Evolutionary conservation across 2,797 vertebrate species (phyloP).

Genomic region (Brotula barbata): DNA sequence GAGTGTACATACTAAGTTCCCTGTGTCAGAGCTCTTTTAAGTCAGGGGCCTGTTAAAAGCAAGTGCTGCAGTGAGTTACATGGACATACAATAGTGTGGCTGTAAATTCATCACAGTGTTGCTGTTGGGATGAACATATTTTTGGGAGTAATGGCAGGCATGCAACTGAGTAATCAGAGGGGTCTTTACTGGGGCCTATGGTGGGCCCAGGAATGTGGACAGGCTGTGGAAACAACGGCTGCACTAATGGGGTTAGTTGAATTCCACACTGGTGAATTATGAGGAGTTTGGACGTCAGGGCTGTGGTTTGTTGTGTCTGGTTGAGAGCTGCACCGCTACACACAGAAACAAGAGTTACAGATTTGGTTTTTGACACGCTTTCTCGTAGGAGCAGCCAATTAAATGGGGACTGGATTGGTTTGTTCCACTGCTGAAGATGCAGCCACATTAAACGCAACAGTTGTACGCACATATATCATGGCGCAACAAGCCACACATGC

Average conservation of each 20-base stretch:
- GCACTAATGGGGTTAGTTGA: conserved; percentile 72
- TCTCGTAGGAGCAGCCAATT: conserved; percentile 82
- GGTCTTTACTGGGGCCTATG: conserved; percentile 80
- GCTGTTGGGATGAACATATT: conserved; percentile 66
- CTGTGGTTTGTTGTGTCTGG: conserved; percentile 92
- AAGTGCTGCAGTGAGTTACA: conserved; percentile 20
- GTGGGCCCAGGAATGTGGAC: conserved; percentile 71
- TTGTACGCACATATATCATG: conserved; percentile 52
- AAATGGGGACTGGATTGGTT: conserved; percentile 76
- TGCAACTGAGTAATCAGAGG: conserved; percentile 68
- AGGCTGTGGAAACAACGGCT: conserved; percentile 74
- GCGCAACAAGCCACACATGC: conserved; percentile 56
- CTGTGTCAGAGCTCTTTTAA: conserved; percentile 21
- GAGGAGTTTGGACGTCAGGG: conserved; percentile 75
- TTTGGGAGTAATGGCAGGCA: conserved; percentile 75
- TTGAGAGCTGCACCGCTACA: conserved; percentile 76
- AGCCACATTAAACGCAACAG: conserved; percentile 60
- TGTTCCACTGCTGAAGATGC: conserved; percentile 74
- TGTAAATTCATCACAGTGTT: conserved; percentile 46
- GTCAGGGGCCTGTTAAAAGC: conserved; percentile 21
- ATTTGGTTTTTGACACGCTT: conserved; percentile 80
- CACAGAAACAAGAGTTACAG: conserved; percentile 75
- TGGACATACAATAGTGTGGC: conserved; percentile 34
- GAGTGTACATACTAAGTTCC: conserved; percentile 1
- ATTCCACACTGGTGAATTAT: conserved; percentile 84